A percentile compares a stretch with the other conserved stretches of the same genome.
phyloP scores from a whole-genome alignment of 2,888 invertebrate genomes.

The Pyrrhia umbra region DNA sequence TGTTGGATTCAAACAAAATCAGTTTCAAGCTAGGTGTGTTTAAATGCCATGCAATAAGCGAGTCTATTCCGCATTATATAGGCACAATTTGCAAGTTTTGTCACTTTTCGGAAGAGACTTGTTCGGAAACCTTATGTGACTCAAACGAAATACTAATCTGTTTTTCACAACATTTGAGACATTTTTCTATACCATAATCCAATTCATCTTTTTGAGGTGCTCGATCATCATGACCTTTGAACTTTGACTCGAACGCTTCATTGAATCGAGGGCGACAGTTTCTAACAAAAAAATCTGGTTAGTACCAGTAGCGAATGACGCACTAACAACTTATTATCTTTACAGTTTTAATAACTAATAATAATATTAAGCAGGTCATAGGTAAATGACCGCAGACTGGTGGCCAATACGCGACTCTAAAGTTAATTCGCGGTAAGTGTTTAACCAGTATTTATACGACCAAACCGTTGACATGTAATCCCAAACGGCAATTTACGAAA shows the following conservation, averaged over 20 bases:
- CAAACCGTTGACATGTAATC: constrained; percentile 41
- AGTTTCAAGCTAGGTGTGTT: too few species aligned
- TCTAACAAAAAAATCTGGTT: constrained; percentile 6
- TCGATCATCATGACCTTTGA: constrained; percentile 42
- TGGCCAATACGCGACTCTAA: constrained; percentile 7
- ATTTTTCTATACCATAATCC: constrained; percentile 1
- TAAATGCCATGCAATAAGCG: too few species aligned
- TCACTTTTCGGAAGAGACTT: too few species aligned
- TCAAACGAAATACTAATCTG: too few species aligned
- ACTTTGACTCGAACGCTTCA: constrained; percentile 15
- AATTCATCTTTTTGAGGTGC: constrained; percentile 15
- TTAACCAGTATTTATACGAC: constrained; percentile 33
- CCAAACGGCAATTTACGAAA: constrained; percentile 53
- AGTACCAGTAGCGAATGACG: constrained; percentile 4
- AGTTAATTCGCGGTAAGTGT: constrained; percentile 27
- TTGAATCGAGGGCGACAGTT: constrained; percentile 33
- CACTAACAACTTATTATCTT: constrained; percentile 1
- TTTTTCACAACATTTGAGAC: too few species aligned
- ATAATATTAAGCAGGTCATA: constrained; percentile 16
- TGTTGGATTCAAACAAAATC: constrained; percentile 30
- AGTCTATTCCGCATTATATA: too few species aligned
- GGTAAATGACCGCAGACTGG: constrained; percentile 16
- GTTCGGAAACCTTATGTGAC: too few species aligned
- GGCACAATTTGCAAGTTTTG: too few species aligned
- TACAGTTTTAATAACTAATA: constrained; percentile 7